Conservation (phyloP, 2,113 vertebrate genomes). For the Empidonax alnorum region DNA sequence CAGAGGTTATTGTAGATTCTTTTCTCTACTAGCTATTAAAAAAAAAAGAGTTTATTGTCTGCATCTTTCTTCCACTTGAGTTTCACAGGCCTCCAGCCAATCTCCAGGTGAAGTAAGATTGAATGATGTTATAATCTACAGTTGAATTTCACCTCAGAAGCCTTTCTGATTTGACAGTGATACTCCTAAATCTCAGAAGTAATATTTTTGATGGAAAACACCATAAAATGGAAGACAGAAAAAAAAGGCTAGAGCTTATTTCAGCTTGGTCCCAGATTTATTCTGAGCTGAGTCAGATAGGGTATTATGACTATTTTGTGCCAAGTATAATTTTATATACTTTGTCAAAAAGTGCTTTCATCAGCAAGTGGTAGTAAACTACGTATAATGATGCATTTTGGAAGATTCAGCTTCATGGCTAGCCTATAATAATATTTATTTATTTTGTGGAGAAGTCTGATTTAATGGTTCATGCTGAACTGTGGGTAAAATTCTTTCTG, state of each 20-base stretch:
- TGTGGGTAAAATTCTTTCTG: background rate
- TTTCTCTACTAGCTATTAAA: background rate
- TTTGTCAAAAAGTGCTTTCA: background rate
- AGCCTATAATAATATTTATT: background rate
- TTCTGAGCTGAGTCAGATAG: background rate
- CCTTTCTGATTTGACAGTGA: background rate
- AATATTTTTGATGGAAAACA: background rate
- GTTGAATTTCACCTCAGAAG: background rate
- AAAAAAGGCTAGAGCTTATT: background rate
- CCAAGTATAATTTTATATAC: background rate
- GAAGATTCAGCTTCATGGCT: background rate
- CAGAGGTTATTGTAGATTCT: background rate
- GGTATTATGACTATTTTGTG: background rate
- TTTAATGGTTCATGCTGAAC: background rate
- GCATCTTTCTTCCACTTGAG: background rate
- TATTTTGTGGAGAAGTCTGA: background rate
- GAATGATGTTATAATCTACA: background rate
- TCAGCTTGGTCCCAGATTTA: background rate
- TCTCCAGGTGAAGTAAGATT: background rate
- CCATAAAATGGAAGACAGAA: background rate
- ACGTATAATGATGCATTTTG: background rate
- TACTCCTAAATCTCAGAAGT: background rate
- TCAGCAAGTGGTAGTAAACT: background rate
- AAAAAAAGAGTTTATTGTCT: background rate
- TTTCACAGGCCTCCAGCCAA: background rate